Evolutionary conservation across 2,888 invertebrate genomes (phyloP), one percentile per base, ranked within the genome.

Genomic region (Miltochrista miniata): DNA sequence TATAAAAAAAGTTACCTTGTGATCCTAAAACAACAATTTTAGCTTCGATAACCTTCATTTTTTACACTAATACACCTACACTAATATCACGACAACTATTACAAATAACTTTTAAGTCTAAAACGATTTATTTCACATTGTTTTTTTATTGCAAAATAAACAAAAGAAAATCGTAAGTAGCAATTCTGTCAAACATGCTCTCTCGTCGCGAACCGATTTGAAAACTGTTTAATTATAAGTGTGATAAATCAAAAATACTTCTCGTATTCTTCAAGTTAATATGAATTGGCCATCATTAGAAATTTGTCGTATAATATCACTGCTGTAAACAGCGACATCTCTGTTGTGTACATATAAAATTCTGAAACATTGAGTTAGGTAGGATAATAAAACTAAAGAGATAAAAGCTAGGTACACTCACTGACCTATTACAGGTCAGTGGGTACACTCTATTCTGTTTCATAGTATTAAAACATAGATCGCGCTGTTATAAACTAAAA

Each of bases 11-110:
- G 81, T 92, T 93, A 96, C 96, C 96, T 94, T 95, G 95, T 45
- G 95, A 93, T 48, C 97, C 97, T 53, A 97, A 92, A 61, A 97
- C 95, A 45, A 97, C 97, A 45, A 97, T 95, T 93, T 97, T 97
- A 54, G 95, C 97, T 81, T 96, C 95, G 61, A 96, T 92, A 58
- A 94, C 94, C 83, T 94, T 95, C 96, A 96, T 96, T 79, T 79
- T 84, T 51, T 40, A 68, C 58, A 68, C 58, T 59, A 64, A 56
- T 53, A 63, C 59, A 45, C 34, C 12, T 48, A 58, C 53, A 55
- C 45, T 51, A 56, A 56, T 51, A 39, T 18, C 45, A 45, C 36
- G 36, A 14, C 7, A 24, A 24, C 29, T 41, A 43, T 11, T 45
- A 56, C 47, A 13, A 13, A 56, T 34, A 39, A 47, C 39, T n/a